Base-by-base conservation (phyloP, 2,113 vertebrate genomes). In the Calonectris borealis region DNA sequence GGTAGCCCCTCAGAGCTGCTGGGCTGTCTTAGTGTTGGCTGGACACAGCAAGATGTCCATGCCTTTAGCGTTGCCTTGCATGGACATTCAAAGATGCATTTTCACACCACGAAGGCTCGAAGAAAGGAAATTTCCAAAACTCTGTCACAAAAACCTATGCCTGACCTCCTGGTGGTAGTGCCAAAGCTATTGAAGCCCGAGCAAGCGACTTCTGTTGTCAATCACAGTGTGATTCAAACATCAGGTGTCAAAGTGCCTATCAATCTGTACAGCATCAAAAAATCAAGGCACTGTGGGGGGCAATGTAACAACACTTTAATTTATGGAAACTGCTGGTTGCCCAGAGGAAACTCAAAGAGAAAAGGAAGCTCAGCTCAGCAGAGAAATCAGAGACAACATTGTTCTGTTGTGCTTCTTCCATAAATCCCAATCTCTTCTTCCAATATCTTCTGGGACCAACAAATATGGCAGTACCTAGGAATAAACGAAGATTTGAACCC, bases 161-260 rank as follows among this genome's bases (percentile, higher is more conserved):
- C 31, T 61, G 29, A 20, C 25, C 40, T 90, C 36, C 64, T 62
- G 19, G 16, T 52, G 10, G 8, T 51, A 18, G n/a, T 66, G 42
- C 4, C 51, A 75, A 75, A 75, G 29, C 2, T 38, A 61, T 2
- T 66, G 72, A 61, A 62, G n/a, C 13, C 17, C 34, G 73, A 61
- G 10, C 7, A 90, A 83, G 34, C 11, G 11, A 36, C 14, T 73
- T 80, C 18, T 68, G 29, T 58, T 70, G 46, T 73, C 58, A 88
- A 0, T 71, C 42, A 82, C 0, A 1, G 10, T 0, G 0, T 20
- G 7, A 77, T 58, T 88, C n/a, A 77, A 69, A 27, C 17, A 36
- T 29, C 13, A 27, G 14, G 5, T 75, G 16, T 66, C 40, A 57
- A 86, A 65, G 21, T 58, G 26, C 18, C 29, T 52, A 21, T 26